Evolutionary conservation across 2,113 vertebrate species (phyloP), one percentile per base, ranked within the genome.

Genomic region (Romanogobio albipinnatus): DNA sequence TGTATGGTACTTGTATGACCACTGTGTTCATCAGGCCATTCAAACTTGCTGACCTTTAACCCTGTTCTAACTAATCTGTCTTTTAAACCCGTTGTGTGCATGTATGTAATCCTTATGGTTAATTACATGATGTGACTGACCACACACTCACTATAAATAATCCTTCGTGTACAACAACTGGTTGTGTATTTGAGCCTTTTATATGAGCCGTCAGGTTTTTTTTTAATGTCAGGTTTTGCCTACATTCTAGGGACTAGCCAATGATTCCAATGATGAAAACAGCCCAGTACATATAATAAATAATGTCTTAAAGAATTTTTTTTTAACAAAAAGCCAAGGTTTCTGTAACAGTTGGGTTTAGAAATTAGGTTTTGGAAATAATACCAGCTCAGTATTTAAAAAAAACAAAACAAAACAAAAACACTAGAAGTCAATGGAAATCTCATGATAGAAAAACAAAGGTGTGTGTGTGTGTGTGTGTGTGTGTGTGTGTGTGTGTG

Each of bases 101-200:
- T 78, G 66, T 49, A 76, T 66, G 59, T 82, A 87, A 87, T 82
- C 73, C 45, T 77, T 43, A 33, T 45, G 51, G 61, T 85, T 87
- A 85, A 87, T 87, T 87, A 87, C 73, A 71, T 77, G 71, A 87
- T 78, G 82, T 80, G 86, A 87, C 86, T 87, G 76, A 87, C 86
- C 82, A 77, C 77, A 49, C 82, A 76, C 82, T 84, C 76, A 79
- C 51, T 73, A 17, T 36, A 76, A 29, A 53, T 22, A 58, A 81
- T 58, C 58, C 36, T 84, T 11, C 76, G 81, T 29, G 17, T 24
- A 76, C 13, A 76, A 29, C 47, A 76, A 76, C 47, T 49, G 7
- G 14, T 29, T 76, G 6, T 51, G 43, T 49, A 26, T 75, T 49
- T 11, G 71, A 51, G n/a, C n/a, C 22, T 51, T 51, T 51, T 15